Evolutionary conservation across 2,888 invertebrate genomes (phyloP), one percentile per base, ranked within the genome.

Genomic region (Pandemis heparana): DNA sequence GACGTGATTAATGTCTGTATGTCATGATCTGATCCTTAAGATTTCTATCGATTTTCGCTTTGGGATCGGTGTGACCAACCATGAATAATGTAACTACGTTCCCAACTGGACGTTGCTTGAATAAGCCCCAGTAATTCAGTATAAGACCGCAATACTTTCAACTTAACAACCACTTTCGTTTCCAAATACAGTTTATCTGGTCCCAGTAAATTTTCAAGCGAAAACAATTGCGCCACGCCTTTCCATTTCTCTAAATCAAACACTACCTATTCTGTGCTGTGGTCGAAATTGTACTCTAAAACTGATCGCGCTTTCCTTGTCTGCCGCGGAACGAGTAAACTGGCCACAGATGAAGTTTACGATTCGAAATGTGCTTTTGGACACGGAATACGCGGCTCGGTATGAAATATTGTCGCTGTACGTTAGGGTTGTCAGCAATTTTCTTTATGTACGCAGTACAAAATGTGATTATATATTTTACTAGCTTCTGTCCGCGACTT

Each of bases 221-320:
- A 89, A 90, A 90, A 89, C 89, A 89, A 89, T 86, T 68, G 68
- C 81, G 80, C 84, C 83, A 85, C 86, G 86, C 88, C 89, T 89
- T 89, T 85, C 87, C 83, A 86, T 89, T 89, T 89, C 89, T 87
- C 88, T 88, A 87, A 89, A 88, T 89, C 89, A 88, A 89, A 84
- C 71, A 73, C n/a, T 48, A 12, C 59, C n/a, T 73, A 73, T 68
- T 73, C 61, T 62, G 66, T 0, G 18, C 5, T 12, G 23, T 12
- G 56, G 59, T 63, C 43, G 48, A 51, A 23, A 48, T 64, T n/a
- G 39, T 32, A 23, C 68, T 63, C 14, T 10, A 3, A n/a, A 59
- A 23, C 67, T 14, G 18, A 5, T 67, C 43, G n/a, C 23, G 10
- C 67, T 59, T 56, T 43, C 43, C 56, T 67, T 16, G n/a, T 56